Evolutionary conservation across 1,140 invertebrate species (phyloP), one percentile per base, ranked within the genome.

Genomic region (Drosophila sechellia): DNA sequence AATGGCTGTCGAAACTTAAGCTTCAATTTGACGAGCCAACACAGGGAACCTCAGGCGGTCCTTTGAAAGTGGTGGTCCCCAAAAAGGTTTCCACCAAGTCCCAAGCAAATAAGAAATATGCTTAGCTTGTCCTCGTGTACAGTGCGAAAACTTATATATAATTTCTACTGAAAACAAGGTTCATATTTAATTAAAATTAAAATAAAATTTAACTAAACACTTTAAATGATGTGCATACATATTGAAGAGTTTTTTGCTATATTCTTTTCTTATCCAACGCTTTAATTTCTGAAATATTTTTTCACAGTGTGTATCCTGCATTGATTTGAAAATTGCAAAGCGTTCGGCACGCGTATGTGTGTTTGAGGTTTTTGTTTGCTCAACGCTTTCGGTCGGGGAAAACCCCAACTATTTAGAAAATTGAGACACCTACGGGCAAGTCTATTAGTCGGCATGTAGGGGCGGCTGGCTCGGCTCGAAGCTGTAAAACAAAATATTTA

Each of bases 401-500:
- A 43, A 46, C 56, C 74, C 63, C 76, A 89, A 87, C 83, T 89
- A 83, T 89, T 87, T 89, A 70, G 59, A 87, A 87, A 87, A 89
- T 87, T 89, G 79, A 87, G 83, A 87, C 84, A 87, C 79, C 84
- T 83, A 87, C 63, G 76, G 79, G 55, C 77, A 69, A 83, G 83
- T 87, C 84, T 83, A 87, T 87, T 87, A 87, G 85, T 63, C 31
- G 49, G 12, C 48, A 52, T 53, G 56, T 61, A 35, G 56, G 42
- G 68, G 46, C 40, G 40, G 27, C 59, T 46, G 58, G 69, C 60
- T 72, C 65, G 78, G 68, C 59, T 86, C 70, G 74, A 59, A 76
- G 83, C 83, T 87, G 79, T 87, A 87, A 87, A 87, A 83, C 84
- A 87, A 87, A 87, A 87, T 87, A 87, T 87, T 87, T 87, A 87